Evolutionary conservation across 1,140 invertebrate species (phyloP).

Genomic region (Drosophila kikkawai): DNA sequence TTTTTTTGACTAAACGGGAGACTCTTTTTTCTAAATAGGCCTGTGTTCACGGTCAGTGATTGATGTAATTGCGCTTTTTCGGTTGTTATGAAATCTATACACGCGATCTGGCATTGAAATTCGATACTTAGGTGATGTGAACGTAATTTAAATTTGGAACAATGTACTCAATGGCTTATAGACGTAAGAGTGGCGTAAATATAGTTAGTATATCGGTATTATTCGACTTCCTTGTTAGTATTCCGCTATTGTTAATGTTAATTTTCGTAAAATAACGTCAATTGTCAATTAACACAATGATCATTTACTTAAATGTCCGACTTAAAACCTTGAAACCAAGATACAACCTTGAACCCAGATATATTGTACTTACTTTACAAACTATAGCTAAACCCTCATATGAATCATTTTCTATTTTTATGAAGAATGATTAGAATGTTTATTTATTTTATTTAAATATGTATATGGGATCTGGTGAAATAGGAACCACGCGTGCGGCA

Average conservation of each 20-base stretch:
- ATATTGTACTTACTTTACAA: not conserved
- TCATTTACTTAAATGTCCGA: not conserved
- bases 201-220: constrained; percentile 6
- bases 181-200: not conserved
- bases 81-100: constrained; percentile 56
- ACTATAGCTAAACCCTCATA: not conserved
- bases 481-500: too few relatives aligned
- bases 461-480: too few relatives aligned
- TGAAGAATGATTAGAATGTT: not conserved
- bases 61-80: constrained; percentile 63
- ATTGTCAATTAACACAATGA: not conserved
- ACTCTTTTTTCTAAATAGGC: not conserved
- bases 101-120: constrained; percentile 72
- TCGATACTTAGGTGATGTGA: constrained; percentile 49
- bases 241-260: not conserved
- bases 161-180: constrained; percentile 43
- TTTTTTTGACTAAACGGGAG: not conserved
- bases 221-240: constrained; percentile 1
- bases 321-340: not conserved
- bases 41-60: constrained; percentile 70
- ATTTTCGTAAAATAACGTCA: not conserved
- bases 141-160: constrained; percentile 47
- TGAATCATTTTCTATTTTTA: not conserved
- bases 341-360: not conserved
- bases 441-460: too few relatives aligned